Base-by-base conservation (phyloP, 92 coral and sea anemone genomes). In the Actinernus sp. region DNA sequence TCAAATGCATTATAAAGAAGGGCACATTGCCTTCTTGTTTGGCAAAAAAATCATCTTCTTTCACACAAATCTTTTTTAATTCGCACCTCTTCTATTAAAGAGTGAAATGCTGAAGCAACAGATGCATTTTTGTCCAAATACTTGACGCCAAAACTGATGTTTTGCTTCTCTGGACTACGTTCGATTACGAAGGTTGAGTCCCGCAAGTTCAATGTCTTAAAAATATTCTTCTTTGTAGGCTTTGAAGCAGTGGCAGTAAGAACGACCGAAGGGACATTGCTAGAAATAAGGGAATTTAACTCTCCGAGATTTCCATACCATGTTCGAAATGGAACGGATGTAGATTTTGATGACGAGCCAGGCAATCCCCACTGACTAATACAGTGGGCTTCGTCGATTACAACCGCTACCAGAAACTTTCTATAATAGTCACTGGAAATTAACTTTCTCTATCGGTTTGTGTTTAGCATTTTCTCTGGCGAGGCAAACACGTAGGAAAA, bases 331-430 rank as follows among this genome's bases (percentile, higher is more conserved):
- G 91, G 86, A 53, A 71, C 37, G 16, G 66, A 38, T 31, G 54
- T 38, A 38, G 56, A 62, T n/a, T n/a, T n/a, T 57, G 47, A 26
- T 14, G 24, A 38, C 28, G 74, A 39, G 44, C 86, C 71, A n/a
- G 72, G 56, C 17, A 71, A 63, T 51, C 78, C 73, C 93, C 82
- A 74, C 47, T 75, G 85, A 36, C 72, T 70, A 4, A 87, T 82
- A 56, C 82, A 76, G 46, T 88, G 93, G 29, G 89, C 93, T 55
- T 88, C 85, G 34, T 88, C 89, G 17, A 82, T 62, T 29, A 79
- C 71, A 18, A 76, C 57, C 8, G 81, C 75, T 36, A 74, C 76
- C 12, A 81, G 63, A 46, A 34, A 54, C 69, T 68, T 76, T 18
- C 72, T 38, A 51, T 53, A 64, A 24, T 46, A 49, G n/a, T 50